Conservation (phyloP, 2,888 invertebrate species). For the Amiota minor region DNA sequence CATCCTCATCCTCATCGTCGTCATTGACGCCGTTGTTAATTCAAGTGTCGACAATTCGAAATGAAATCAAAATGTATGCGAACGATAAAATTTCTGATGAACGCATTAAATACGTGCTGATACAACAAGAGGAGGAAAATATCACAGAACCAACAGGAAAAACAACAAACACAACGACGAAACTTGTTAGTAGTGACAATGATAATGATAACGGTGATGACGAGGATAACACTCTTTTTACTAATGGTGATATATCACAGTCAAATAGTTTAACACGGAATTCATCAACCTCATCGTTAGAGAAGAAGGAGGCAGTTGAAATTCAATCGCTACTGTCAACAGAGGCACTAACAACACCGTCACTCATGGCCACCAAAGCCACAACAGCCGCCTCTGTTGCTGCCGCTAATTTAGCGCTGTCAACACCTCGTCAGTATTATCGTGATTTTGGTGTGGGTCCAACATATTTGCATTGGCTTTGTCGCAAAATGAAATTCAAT, state of each 20-base stretch:
- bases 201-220: not conserved
- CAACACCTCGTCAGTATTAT: constrained; percentile 48
- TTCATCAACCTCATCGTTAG: constrained; percentile 54
- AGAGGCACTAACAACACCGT: constrained; percentile 20
- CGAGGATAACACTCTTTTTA: constrained; percentile 30
- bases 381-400: not conserved
- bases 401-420: constrained; percentile 51
- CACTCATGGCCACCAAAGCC: constrained; percentile 43
- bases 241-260: constrained; percentile 7
- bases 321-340: constrained; percentile 22
- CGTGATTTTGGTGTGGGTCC: constrained; percentile 28
- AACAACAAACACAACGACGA: constrained; percentile 5
- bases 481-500: constrained; percentile 42
- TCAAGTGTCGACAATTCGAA: constrained; percentile 54
- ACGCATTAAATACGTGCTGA: constrained; percentile 3
- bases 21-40: constrained; percentile 19
- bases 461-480: constrained; percentile 39
- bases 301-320: constrained; percentile 21
- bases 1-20: not conserved
- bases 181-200: not conserved
- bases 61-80: constrained; percentile 63
- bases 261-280: constrained; percentile 64
- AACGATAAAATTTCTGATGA: constrained; percentile 34
- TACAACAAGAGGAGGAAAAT: not conserved
- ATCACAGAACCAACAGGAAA: constrained; percentile 38